Percentiles rank a stretch among this genome's conserved stretches.
Evolutionary conservation across 2,888 invertebrate genomes (phyloP).

Genomic region (Acanthococcus lagerstroemiae): DNA sequence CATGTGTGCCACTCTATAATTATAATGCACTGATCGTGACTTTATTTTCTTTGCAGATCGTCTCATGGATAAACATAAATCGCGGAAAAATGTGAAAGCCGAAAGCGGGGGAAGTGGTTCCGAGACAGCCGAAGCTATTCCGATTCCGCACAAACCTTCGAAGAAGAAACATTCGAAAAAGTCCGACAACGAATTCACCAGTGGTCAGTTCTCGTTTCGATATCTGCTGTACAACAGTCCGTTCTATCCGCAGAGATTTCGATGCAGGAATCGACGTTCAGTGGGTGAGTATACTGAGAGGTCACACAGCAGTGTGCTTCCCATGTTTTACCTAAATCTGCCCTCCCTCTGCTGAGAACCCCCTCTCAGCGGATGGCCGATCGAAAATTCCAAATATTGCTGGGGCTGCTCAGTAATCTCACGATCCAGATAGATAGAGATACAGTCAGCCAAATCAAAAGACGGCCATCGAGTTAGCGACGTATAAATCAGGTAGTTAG

Average conservation of each 20-base stretch:
- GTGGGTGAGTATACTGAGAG: conserved; percentile 16
- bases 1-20: too few species aligned
- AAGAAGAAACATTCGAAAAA: conserved; percentile 27
- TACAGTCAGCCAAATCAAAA: too few species aligned
- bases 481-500: too few species aligned
- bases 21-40: too few species aligned
- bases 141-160: conserved; percentile 7
- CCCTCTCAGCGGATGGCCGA: too few species aligned
- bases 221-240: conserved; percentile 24
- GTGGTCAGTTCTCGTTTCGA: conserved; percentile 25
- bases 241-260: conserved; percentile 24
- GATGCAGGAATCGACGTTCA: conserved; percentile 14
- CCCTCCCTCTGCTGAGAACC: too few species aligned
- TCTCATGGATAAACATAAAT: conserved; percentile 19
- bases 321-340: too few species aligned
- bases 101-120: conserved; percentile 13
- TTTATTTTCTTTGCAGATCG: conserved; percentile 1
- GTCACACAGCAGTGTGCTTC: too few species aligned
- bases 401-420: too few species aligned
- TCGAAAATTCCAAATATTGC: too few species aligned
- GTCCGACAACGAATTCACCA: conserved; percentile 9
- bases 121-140: conserved; percentile 2
- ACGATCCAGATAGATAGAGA: too few species aligned
- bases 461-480: too few species aligned
- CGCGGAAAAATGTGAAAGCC: conserved; percentile 8